Evolutionary conservation across 2,888 invertebrate species (phyloP).

Genomic region (Boloria selene): DNA sequence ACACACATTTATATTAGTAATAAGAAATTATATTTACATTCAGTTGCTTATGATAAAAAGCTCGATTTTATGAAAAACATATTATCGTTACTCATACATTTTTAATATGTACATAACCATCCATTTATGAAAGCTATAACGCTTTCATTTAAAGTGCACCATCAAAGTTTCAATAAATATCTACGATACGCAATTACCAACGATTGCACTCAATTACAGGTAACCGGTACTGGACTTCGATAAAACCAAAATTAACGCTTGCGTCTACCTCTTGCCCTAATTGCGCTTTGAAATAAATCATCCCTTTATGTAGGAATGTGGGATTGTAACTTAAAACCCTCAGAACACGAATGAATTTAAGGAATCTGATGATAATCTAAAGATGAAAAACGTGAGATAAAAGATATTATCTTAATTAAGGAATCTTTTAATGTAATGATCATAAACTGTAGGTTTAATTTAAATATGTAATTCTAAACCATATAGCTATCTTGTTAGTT

Average conservation of each 20-base stretch:
- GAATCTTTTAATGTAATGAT: conserved; percentile 7
- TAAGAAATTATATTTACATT: too few species aligned
- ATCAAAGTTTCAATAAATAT: conserved; percentile 56
- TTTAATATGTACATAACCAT: not conserved
- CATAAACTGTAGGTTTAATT: conserved; percentile 1
- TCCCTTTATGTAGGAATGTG: conserved; percentile 50
- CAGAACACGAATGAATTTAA: not conserved
- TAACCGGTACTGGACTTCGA: conserved; percentile 58
- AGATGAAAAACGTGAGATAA: conserved; percentile 1
- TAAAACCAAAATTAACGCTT: conserved; percentile 72
- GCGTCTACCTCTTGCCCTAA: conserved; percentile 60
- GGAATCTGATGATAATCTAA: conserved; percentile 47
- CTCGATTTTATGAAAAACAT: too few species aligned
- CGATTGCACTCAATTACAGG: conserved; percentile 62
- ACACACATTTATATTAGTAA: too few species aligned
- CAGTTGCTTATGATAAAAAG: too few species aligned
- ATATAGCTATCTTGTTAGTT: too few species aligned
- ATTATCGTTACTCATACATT: not conserved
- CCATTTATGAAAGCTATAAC: conserved; percentile 7
- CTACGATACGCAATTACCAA: conserved; percentile 44
- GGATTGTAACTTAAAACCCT: conserved; percentile 60
- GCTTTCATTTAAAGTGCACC: conserved; percentile 41
- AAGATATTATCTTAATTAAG: conserved; percentile 12
- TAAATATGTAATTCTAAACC: too few species aligned
- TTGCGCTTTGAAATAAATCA: conserved; percentile 74